Evolutionary conservation across 2,113 vertebrate species (phyloP).

Genomic region (Lophochroa leadbeateri): DNA sequence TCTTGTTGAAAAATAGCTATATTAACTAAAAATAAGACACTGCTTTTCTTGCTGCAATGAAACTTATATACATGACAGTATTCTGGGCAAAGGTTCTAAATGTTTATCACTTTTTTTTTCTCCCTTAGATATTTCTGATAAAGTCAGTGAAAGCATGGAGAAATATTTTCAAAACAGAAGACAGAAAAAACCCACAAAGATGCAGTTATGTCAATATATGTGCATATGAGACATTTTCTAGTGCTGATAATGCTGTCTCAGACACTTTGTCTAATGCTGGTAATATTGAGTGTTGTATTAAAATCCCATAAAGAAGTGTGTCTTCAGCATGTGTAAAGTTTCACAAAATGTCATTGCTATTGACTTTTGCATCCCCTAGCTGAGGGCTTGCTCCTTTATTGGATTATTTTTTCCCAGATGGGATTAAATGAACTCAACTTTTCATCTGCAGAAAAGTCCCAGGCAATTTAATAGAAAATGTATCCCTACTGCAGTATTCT

Average conservation of each 20-base stretch:
- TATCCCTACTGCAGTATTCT: not conserved
- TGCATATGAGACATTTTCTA: not conserved
- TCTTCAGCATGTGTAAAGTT: slow-evolving; percentile 27
- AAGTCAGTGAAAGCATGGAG: not conserved
- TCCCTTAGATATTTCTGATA: not conserved
- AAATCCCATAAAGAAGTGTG: not conserved
- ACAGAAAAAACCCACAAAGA: not conserved
- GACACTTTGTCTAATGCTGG: slow-evolving; percentile 3
- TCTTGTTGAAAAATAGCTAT: not conserved
- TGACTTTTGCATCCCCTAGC: slow-evolving; percentile 12
- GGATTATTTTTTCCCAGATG: slow-evolving; percentile 22
- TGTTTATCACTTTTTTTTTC: not conserved
- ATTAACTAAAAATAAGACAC: not conserved
- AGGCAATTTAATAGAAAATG: not conserved
- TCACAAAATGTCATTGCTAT: slow-evolving; percentile 27
- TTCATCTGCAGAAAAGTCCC: not conserved
- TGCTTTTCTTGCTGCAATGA: not conserved
- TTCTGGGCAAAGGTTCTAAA: not conserved
- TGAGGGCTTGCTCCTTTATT: slow-evolving; percentile 27
- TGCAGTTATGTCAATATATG: not conserved
- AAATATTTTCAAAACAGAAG: not conserved
- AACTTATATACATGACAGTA: not conserved
- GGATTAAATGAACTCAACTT: slow-evolving; percentile 15
- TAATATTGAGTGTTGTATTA: slow-evolving; percentile 11
- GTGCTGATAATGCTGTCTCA: slow-evolving; percentile 21